phyloP scores from a whole-genome alignment of 2,888 invertebrate genomes.

The Noctua comes region DNA sequence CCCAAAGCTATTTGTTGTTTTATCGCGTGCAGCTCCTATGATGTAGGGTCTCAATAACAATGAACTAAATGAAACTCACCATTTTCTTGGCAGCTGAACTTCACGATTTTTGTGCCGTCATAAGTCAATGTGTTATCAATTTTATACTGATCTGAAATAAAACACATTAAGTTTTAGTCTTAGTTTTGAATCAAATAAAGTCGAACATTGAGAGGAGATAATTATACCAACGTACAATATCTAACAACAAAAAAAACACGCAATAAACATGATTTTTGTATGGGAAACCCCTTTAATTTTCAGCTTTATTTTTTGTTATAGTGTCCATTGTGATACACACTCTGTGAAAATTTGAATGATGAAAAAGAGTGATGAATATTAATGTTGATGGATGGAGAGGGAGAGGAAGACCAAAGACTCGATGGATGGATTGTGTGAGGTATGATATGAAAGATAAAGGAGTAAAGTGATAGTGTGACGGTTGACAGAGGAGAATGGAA shows the following conservation, averaged over 20 bases:
- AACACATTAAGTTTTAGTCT: neutral
- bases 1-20: too few species aligned
- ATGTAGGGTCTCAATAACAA: neutral
- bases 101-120: neutral
- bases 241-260: neutral
- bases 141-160: conserved; percentile 30
- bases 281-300: neutral
- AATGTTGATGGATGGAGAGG: too few species aligned
- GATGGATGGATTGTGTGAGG: too few species aligned
- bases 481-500: too few species aligned
- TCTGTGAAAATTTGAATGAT: too few species aligned
- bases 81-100: conserved; percentile 14
- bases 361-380: too few species aligned
- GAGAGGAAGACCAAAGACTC: too few species aligned
- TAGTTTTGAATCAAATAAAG: neutral
- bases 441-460: too few species aligned
- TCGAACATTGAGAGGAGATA: neutral
- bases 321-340: neutral
- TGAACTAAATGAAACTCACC: conserved; percentile 8
- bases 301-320: neutral
- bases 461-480: too few species aligned
- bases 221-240: too few species aligned
- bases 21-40: too few species aligned
- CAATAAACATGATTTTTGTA: too few species aligned
- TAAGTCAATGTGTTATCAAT: neutral